Evolutionary conservation across 23 tunicate genomes (phyloP).

Genomic region (Phallusia fumigata): DNA sequence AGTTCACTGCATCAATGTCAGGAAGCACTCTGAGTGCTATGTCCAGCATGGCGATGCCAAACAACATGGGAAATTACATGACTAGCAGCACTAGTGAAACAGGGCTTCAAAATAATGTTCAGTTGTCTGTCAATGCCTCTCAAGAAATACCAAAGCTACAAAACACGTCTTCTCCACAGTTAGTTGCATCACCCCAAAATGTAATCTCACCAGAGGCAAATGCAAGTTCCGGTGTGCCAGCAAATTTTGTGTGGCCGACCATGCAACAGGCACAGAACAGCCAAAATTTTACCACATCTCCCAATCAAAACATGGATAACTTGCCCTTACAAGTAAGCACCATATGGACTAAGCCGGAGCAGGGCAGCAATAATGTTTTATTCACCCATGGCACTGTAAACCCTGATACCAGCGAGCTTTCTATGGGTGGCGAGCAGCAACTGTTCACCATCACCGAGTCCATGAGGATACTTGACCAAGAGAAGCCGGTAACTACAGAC

Average conservation of each 20-base stretch:
- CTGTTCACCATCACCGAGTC: slow-evolving; percentile 5
- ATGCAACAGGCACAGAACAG: not conserved
- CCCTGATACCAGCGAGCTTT: not conserved
- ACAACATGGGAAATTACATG: not conserved
- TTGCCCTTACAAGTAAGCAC: not conserved
- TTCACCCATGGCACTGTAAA: slow-evolving; percentile 7
- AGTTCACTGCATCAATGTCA: slow-evolving; percentile 5
- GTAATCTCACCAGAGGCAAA: not conserved
- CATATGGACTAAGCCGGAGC: not conserved
- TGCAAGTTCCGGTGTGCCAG: not conserved
- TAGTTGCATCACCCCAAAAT: not conserved
- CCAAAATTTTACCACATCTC: not conserved
- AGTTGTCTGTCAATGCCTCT: not conserved
- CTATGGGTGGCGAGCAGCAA: slow-evolving; percentile 7
- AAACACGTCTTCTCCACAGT: not conserved
- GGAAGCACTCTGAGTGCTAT: not conserved
- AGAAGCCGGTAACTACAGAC: not conserved
- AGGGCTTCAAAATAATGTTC: not conserved
- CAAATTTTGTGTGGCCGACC: slow-evolving; percentile 9
- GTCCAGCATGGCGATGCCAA: not conserved
- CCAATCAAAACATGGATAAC: not conserved
- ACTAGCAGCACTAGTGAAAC: not conserved
- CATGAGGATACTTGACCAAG: slow-evolving; percentile 31
- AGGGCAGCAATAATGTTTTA: not conserved
- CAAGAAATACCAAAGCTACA: not conserved